Evolutionary conservation across 2,888 invertebrate genomes (phyloP).

Genomic region (Luffia ferchaultella): DNA sequence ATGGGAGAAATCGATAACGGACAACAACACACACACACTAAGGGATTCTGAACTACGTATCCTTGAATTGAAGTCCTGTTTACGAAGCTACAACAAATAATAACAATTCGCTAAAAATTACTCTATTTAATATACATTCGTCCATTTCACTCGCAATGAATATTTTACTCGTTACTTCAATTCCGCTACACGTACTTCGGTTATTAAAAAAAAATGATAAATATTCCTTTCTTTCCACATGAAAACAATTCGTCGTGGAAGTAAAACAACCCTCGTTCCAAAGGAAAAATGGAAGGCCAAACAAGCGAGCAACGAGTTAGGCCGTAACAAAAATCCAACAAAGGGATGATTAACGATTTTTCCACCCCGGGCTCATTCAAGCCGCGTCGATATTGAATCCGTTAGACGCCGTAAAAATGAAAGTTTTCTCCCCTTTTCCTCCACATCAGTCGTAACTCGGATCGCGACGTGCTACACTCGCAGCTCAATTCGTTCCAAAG

Average conservation of each 20-base stretch:
- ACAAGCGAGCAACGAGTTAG: slow-evolving; percentile 65
- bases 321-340: slow-evolving; percentile 64
- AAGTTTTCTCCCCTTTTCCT: slow-evolving; percentile 50
- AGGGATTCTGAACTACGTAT: too few species aligned
- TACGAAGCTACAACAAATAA: too few species aligned
- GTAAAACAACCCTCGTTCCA: slow-evolving; percentile 42
- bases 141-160: too few species aligned
- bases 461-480: neutral
- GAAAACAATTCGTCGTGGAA: slow-evolving; percentile 62
- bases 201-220: slow-evolving; percentile 1
- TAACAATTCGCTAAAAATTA: too few species aligned
- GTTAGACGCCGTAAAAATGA: slow-evolving; percentile 62
- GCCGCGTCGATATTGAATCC: slow-evolving; percentile 64
- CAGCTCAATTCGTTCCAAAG: neutral
- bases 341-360: slow-evolving; percentile 66
- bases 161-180: too few species aligned
- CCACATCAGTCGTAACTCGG: slow-evolving; percentile 20
- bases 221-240: slow-evolving; percentile 34
- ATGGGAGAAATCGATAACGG: too few species aligned
- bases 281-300: slow-evolving; percentile 60
- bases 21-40: too few species aligned
- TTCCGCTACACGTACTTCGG: too few species aligned
- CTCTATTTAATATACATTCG: too few species aligned
- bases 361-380: slow-evolving; percentile 59
- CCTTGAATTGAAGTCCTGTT: too few species aligned